phyloP scores from a whole-genome alignment of 2,797 vertebrate genomes.

The Tokudaia tokunoshimensis region DNA sequence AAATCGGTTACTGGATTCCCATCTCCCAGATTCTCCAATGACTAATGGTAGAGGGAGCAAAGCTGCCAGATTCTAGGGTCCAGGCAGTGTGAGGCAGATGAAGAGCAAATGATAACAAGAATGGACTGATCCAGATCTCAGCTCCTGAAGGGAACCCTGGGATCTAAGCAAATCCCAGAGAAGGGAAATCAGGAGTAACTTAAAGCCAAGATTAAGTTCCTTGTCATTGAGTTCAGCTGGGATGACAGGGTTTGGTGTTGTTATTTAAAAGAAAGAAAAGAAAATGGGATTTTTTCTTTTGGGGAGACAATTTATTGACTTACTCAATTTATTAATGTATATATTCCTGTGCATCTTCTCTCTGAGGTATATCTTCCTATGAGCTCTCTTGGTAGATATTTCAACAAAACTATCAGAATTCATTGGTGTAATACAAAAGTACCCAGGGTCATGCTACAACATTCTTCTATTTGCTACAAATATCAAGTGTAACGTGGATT shows the following conservation, averaged over 20 bases:
- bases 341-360: neutral
- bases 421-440: neutral
- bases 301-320: neutral
- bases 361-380: neutral
- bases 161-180: neutral
- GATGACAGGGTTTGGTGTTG: neutral
- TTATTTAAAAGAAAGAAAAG: neutral
- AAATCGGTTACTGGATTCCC: fast-evolving
- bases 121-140: neutral
- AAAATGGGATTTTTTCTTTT: neutral
- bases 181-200: neutral
- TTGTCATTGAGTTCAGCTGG: neutral
- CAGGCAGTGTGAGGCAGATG: neutral
- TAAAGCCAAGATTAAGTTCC: neutral
- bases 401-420: neutral
- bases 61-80: neutral
- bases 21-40: neutral
- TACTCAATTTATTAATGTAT: neutral
- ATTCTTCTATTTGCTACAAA: neutral
- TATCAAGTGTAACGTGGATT: neutral
- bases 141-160: neutral
- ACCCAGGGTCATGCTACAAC: neutral
- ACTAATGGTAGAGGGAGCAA: neutral
- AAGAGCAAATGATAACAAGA: neutral
- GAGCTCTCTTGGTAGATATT: neutral